These are phyloP conservation scores for Thamnophis elegans DNA, from an alignment of 2,797 vertebrate genomes.

Conservation along the genomic window DNA sequence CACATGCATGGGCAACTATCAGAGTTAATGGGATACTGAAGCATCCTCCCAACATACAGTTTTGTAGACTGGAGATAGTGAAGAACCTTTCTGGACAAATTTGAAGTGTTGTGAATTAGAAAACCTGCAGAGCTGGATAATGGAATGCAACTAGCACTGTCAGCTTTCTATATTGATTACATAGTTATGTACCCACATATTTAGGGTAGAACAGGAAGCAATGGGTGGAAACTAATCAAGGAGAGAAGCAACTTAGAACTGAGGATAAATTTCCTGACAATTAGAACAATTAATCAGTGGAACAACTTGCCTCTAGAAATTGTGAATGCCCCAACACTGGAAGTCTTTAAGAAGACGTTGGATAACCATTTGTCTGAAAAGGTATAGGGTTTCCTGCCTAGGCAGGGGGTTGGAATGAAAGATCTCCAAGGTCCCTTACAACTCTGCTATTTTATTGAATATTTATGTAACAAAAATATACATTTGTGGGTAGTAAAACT, in stretches of 20 bases:
- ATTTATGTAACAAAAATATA: not conserved
- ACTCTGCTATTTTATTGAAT: too few relatives aligned
- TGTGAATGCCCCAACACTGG: too few relatives aligned
- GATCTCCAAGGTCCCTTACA: not conserved
- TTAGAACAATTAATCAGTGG: too few relatives aligned
- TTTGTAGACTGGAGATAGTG: not conserved
- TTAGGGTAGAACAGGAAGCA: too few relatives aligned
- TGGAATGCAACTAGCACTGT: not conserved
- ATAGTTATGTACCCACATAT: not conserved
- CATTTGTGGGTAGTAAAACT: not conserved
- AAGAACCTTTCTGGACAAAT: not conserved
- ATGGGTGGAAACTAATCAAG: too few relatives aligned
- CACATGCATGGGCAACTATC: not conserved
- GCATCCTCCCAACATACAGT: not conserved
- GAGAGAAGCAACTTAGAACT: too few relatives aligned
- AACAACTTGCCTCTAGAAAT: too few relatives aligned
- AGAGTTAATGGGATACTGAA: not conserved
- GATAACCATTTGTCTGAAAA: too few relatives aligned
- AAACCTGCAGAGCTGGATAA: not conserved
- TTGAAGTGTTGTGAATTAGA: not conserved
- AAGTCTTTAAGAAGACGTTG: too few relatives aligned
- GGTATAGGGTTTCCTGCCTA: too few relatives aligned
- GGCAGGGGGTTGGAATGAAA: too few relatives aligned
- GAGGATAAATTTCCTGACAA: too few relatives aligned
- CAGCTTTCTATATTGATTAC: not conserved